Percentiles rank a stretch among this genome's conserved stretches.
Evolutionary conservation across 2,113 vertebrate genomes (phyloP).

Genomic region (Sylvia atricapilla): DNA sequence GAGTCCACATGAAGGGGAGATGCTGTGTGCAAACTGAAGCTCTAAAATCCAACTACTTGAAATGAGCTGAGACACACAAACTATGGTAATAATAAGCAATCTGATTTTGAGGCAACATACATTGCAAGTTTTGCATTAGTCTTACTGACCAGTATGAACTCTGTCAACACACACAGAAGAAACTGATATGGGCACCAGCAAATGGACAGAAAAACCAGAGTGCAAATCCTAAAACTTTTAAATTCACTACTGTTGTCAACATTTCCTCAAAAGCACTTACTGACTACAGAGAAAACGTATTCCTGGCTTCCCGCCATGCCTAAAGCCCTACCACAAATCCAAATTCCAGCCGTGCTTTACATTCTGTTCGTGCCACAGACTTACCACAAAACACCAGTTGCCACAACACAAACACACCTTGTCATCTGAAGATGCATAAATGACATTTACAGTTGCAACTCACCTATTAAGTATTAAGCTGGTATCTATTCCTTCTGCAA

Average conservation of each 20-base stretch:
- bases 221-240: background rate
- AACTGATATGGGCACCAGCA: background rate
- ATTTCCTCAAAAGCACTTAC: slow-evolving; percentile 53
- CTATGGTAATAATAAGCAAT: background rate
- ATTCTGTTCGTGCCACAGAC: background rate
- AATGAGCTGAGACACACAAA: background rate
- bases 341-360: background rate
- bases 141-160: background rate
- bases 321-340: background rate
- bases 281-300: accelerated
- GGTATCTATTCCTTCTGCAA: background rate
- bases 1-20: background rate
- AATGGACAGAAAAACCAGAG: background rate
- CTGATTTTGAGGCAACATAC: background rate
- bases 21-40: background rate
- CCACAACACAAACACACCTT: background rate
- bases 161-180: background rate
- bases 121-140: background rate
- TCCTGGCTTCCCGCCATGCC: background rate
- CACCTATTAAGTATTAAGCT: background rate
- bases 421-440: background rate
- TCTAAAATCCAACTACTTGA: background rate
- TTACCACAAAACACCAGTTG: background rate
- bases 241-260: background rate
- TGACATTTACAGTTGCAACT: background rate